Evolutionary conservation across 2,797 vertebrate species (phyloP), one percentile per base, ranked within the genome.

Genomic region (Bovichtus diacanthus): DNA sequence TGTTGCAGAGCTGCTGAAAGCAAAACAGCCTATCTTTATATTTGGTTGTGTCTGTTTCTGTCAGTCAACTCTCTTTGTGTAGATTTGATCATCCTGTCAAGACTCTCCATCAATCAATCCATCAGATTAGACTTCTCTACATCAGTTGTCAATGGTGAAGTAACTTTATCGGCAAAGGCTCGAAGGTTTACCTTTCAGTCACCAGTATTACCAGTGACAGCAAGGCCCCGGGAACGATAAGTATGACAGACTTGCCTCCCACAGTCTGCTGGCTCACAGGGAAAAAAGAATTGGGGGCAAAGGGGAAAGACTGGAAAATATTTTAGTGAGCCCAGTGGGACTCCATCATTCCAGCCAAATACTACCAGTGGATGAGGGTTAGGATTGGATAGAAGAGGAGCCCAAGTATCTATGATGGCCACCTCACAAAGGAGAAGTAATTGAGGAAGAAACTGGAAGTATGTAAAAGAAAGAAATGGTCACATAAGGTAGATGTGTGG

Each of bases 161-260:
- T 46, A 34, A 81, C 63, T 70, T 60, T 67, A 74, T 87, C 54
- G 70, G 72, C 36, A 51, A 43, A 80, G 70, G 67, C 65, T 56
- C 41, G 38, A 70, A 59, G 56, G 34, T 82, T 74, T 60, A 74
- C 46, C 68, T 90, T 80, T 67, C 82, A 72, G 64, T 82, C 75
- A 69, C 61, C n/a, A 63, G 38, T 41, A 34, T 53, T 29, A 82
- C 70, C 62, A 71, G 76, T 59, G 82, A 86, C 78, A 79, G 76
- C 62, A 38, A 62, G 25, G 5, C 56, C 75, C 74, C 55, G 49
- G 61, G 79, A 80, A 86, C 11, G 25, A 62, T 74, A 55, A 82
- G 67, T 78, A 75, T 83, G 78, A 90, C 86, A 91, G 87, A 86
- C 65, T 65, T 80, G 82, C 74, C 80, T 79, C 86, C 78, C 78